Base-by-base conservation (phyloP, 2,888 invertebrate genomes). In the Dryobotodes eremita region DNA sequence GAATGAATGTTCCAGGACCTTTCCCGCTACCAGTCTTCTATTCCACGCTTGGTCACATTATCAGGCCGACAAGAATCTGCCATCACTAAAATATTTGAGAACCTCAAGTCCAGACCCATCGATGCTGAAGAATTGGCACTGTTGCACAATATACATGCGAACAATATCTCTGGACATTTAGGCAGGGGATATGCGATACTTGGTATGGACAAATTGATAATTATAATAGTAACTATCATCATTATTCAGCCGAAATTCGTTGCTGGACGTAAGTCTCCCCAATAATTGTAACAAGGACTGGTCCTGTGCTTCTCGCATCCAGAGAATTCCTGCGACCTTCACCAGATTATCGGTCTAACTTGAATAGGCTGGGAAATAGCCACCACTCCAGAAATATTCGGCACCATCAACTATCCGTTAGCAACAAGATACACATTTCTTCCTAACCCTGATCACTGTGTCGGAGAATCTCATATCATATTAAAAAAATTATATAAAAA, bases 121-220 rank as follows among this genome's bases (percentile, higher is more conserved):
- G 95, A 96, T 71, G 91, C 95, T 2, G 96, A 96, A 71, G 93
- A 96, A 71, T 62, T 95, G n/a, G 93, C 94, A 0, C 78, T 96
- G 3, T 84, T 95, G 0, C 93, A 94, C 68, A 94, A 95, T 53
- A 93, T 95, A 42, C 95, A 96, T 64, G 80, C 87, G 59, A 81
- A 77, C 57, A 92, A 85, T 59, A 92, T 93, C 13, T 82, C 92
- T 20, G 95, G 95, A 3, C 95, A 96, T 89, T 89, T 96, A 48
- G 94, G 94, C 10, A 92, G 95, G 87, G 96, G 96, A 70, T 96
- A 90, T 69, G 83, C 82, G 46, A 90, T 95, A 62, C 84, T 95
- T 5, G 91, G 95, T 96, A 88, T n/a, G 20, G 15, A 48, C 0
- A 48, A n/a, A 36, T 31, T 48, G 1, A 42, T 8, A n/a, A n/a